phyloP scores from a whole-genome alignment of 1,140 invertebrate species.

The Diorhabda sublineata region DNA sequence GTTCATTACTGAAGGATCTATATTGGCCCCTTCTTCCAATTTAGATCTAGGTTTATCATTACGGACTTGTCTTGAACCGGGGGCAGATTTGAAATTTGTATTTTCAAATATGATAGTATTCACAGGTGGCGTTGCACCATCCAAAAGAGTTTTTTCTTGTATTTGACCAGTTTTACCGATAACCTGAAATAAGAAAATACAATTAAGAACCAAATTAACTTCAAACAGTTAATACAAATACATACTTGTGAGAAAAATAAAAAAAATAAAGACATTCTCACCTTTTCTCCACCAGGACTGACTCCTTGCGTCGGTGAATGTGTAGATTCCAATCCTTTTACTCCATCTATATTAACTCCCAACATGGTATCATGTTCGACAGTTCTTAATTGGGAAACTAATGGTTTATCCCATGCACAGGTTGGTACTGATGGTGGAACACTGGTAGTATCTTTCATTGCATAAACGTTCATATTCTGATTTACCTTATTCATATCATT shows the following conservation, averaged over 20 bases:
- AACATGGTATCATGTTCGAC: slow-evolving; percentile 38
- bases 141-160: slow-evolving; percentile 58
- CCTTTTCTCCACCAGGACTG: slow-evolving; percentile 54
- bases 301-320: slow-evolving; percentile 55
- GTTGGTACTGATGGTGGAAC: slow-evolving; percentile 60
- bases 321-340: slow-evolving; percentile 42
- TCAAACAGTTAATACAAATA: background rate
- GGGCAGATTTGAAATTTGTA: slow-evolving; percentile 77
- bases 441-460: slow-evolving; percentile 49
- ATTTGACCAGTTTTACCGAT: slow-evolving; percentile 46
- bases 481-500: slow-evolving; percentile 49
- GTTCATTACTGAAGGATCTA: slow-evolving; percentile 35
- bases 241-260: background rate
- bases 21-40: slow-evolving; percentile 34
- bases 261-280: slow-evolving; percentile 10
- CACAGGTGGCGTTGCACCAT: slow-evolving; percentile 72
- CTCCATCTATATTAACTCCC: slow-evolving; percentile 47
- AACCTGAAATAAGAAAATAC: slow-evolving; percentile 14
- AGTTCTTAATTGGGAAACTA: slow-evolving; percentile 58
- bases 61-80: slow-evolving; percentile 42
- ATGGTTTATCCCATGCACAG: slow-evolving; percentile 84
- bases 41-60: slow-evolving; percentile 40
- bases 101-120: slow-evolving; percentile 91
- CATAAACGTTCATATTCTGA: slow-evolving; percentile 42
- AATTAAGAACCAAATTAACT: background rate